Evolutionary conservation across 1,140 invertebrate genomes (phyloP), one percentile per base, ranked within the genome.

Genomic region (Drosophila leontia): DNA sequence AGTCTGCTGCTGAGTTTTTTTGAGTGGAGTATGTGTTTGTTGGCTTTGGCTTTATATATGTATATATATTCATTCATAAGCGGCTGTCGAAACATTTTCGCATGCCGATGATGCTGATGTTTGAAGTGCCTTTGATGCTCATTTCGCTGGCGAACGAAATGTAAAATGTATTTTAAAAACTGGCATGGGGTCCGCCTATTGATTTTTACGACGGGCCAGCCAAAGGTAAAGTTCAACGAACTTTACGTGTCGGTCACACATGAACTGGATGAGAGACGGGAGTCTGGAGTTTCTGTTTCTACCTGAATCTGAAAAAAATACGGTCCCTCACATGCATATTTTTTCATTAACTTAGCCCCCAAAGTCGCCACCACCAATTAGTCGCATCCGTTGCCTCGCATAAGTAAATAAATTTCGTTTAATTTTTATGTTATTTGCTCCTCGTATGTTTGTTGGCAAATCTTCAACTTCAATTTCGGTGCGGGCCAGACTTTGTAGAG

Each of bases 71-170:
- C 84, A 84, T 84, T 87, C 80, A 88, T 82, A 76, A 86, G 78
- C 74, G 68, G 50, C 48, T 75, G 78, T 68, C 45, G 63, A 78
- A 75, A 79, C 59, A 61, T 70, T 72, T 62, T 78, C 64, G 60
- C 45, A 72, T 67, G 55, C 53, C 64, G 61, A 64, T 59, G 77
- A 67, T 88, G 84, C 77, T 75, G 85, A 87, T 87, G 82, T 90
- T 84, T 87, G 80, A 90, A 87, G 85, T 90, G 85, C 76, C 85
- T 87, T 87, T 87, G 84, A 87, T 87, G 84, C 85, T 76, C 84
- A 84, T 87, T 87, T 87, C 68, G 72, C 47, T 78, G 65, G 19
- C 64, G 53, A 35, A 51, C 53, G 67, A 51, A 74, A 74, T 72
- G 55, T 70, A 64, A 84, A 85, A 85, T 84, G 55, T 84, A 84